A percentile compares a stretch with the other conserved stretches of the same genome.
Evolutionary conservation across 2,113 vertebrate species (phyloP).

Genomic region (Colossoma macropomum): DNA sequence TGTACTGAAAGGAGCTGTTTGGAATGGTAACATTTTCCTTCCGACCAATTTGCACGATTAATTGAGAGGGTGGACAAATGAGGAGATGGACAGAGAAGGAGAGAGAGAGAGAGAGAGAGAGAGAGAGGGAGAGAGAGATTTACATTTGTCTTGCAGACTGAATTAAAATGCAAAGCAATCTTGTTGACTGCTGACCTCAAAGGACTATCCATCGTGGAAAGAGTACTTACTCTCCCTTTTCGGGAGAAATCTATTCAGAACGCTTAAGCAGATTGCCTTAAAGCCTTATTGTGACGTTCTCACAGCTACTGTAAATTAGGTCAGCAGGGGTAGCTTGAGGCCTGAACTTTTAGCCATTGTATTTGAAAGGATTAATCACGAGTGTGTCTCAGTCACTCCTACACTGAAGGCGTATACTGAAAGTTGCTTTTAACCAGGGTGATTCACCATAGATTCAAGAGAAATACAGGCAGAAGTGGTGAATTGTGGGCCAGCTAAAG

Average conservation of each 20-base stretch:
- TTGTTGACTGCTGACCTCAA: neutral
- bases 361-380: neutral
- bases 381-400: neutral
- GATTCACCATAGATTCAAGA: conserved; percentile 33
- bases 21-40: neutral
- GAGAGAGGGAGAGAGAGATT: neutral
- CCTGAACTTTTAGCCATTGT: neutral
- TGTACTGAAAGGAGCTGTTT: neutral
- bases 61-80: neutral
- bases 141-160: neutral
- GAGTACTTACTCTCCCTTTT: neutral
- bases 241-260: neutral
- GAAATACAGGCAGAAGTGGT: neutral
- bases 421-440: conserved; percentile 7
- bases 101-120: neutral
- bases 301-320: neutral
- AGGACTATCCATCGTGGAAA: neutral
- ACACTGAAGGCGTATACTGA: neutral
- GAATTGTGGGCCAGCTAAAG: conserved; percentile 10
- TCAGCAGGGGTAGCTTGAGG: neutral
- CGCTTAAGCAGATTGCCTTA: neutral
- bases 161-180: neutral
- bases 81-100: neutral
- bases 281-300: neutral
- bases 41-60: neutral